phyloP scores from a whole-genome alignment of 2,797 vertebrate species.

The Cebuella pygmaea region DNA sequence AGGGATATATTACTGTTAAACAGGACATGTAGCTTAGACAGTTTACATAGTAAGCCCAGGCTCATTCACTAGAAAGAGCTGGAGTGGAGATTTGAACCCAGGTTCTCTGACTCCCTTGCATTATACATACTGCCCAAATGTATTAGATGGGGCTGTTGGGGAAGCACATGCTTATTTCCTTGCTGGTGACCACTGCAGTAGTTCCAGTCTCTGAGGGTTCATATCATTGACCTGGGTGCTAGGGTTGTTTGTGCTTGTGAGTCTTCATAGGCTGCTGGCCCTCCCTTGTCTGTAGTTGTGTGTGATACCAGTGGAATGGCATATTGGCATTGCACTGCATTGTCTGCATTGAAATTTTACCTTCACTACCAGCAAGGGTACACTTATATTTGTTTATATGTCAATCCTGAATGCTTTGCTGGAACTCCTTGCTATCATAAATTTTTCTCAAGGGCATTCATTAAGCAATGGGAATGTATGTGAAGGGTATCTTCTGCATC shows the following conservation, averaged over 20 bases:
- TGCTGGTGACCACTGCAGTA: neutral
- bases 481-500: neutral
- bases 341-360: neutral
- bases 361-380: neutral
- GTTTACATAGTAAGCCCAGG: neutral
- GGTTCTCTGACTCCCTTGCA: neutral
- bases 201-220: neutral
- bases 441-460: neutral
- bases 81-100: neutral
- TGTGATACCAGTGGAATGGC: neutral
- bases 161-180: neutral
- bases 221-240: neutral
- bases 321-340: neutral
- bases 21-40: neutral
- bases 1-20: neutral
- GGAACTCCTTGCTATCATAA: neutral
- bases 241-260: neutral
- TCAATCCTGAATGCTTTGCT: neutral
- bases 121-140: neutral
- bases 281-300: neutral
- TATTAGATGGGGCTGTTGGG: neutral
- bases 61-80: neutral
- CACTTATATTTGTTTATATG: neutral
- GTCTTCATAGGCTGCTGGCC: neutral
- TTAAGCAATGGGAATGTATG: neutral